phyloP scores from a whole-genome alignment of 2,888 invertebrate genomes.

The Criorhina ranunculi region DNA sequence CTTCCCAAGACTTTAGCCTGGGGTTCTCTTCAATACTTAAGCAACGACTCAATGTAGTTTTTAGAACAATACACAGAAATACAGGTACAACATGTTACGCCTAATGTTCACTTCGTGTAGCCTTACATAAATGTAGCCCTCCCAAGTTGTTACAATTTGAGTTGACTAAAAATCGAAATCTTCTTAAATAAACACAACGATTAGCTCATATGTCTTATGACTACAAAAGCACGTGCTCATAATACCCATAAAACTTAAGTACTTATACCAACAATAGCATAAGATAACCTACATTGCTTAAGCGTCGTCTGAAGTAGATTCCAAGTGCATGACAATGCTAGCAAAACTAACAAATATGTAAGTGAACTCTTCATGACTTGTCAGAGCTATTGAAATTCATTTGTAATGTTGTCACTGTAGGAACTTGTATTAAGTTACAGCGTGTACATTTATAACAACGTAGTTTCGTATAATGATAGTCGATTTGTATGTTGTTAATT shows the following conservation, averaged over 20 bases:
- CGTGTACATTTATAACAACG: neutral
- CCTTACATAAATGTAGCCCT: no score
- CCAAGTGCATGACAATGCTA: slow-evolving; percentile 5
- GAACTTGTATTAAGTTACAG: slow-evolving; percentile 34
- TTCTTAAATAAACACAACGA: no score
- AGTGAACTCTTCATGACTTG: slow-evolving; percentile 3
- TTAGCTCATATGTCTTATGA: no score
- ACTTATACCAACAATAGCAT: neutral
- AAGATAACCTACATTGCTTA: neutral
- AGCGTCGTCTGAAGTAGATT: neutral
- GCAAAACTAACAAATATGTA: neutral
- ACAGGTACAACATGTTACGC: no score
- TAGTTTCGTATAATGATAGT: slow-evolving; percentile 8
- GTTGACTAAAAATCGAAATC: no score
- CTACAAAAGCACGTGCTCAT: slow-evolving; percentile 8
- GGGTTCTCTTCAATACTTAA: no score
- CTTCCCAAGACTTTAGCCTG: no score
- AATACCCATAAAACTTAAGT: neutral
- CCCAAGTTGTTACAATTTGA: no score
- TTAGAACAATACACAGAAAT: no score
- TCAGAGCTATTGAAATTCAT: slow-evolving; percentile 25
- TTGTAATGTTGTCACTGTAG: slow-evolving; percentile 35
- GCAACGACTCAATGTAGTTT: no score
- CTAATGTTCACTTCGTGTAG: no score
- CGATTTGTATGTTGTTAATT: neutral